Conservation (phyloP, 2,888 invertebrate species). For the Notodonta ziczac region DNA sequence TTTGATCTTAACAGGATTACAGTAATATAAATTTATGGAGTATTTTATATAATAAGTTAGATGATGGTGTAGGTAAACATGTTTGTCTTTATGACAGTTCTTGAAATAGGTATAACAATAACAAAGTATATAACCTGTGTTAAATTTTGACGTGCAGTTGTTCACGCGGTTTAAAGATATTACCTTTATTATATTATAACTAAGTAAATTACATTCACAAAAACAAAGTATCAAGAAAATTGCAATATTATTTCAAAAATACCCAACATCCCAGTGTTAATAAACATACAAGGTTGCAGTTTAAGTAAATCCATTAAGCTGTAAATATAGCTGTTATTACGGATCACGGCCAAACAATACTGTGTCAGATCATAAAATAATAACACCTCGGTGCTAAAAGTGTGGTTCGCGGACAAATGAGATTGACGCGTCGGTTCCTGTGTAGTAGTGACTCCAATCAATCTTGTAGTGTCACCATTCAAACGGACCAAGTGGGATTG, state of each 20-base stretch:
- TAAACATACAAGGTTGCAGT: constrained; percentile 37
- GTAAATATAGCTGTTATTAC: constrained; percentile 21
- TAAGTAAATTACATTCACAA: neutral
- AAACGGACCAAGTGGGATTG: constrained; percentile 13
- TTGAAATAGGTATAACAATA: too few species aligned
- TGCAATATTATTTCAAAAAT: neutral
- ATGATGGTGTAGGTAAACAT: too few species aligned
- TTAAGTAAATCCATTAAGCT: constrained; percentile 30
- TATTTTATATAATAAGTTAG: too few species aligned
- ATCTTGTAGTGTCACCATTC: constrained; percentile 17
- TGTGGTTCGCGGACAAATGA: constrained; percentile 30
- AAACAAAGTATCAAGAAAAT: constrained; percentile 5
- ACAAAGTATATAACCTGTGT: too few species aligned
- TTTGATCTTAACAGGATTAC: too few species aligned
- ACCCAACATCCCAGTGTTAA: constrained; percentile 18
- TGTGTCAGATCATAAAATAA: constrained; percentile 36
- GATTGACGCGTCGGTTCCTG: constrained; percentile 30
- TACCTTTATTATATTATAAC: neutral
- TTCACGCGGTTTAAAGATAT: too few species aligned
- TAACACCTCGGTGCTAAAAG: constrained; percentile 36
- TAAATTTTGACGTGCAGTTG: too few species aligned
- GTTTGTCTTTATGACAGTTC: too few species aligned
- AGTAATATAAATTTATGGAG: too few species aligned
- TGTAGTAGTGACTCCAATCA: constrained; percentile 8
- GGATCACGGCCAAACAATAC: constrained; percentile 37